A percentile compares a stretch with the other conserved stretches of the same genome.
Conservation (phyloP, 2,888 invertebrate species). For the Folsomia candida region DNA sequence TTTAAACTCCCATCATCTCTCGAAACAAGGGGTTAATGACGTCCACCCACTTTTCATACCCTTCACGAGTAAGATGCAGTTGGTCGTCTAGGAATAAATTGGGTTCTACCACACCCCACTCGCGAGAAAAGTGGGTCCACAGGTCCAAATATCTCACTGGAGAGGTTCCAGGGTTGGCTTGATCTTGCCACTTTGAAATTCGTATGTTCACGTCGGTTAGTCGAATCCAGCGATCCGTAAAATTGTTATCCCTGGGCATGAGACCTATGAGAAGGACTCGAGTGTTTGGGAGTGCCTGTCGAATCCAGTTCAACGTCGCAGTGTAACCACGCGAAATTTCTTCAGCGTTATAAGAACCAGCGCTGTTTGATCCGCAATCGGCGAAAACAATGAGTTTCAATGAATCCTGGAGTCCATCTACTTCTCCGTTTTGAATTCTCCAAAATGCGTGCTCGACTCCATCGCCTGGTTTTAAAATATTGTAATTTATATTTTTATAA, state of each 20-base stretch:
- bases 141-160: conserved; percentile 10
- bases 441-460: conserved; percentile 18
- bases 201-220: conserved; percentile 17
- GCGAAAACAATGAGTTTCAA: conserved; percentile 14
- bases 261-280: conserved; percentile 18
- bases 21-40: conserved; percentile 9
- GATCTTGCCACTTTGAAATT: conserved; percentile 9
- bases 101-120: conserved; percentile 9
- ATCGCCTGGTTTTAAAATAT: too few species aligned
- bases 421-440: conserved; percentile 19
- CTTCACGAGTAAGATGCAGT: conserved; percentile 14
- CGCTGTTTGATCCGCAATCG: conserved; percentile 20
- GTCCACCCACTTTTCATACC: conserved; percentile 14
- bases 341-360: conserved; percentile 12
- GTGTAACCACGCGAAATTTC: conserved; percentile 13
- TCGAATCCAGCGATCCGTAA: conserved; percentile 12
- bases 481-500: too few species aligned
- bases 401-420: conserved; percentile 11
- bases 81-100: conserved; percentile 12
- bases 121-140: conserved; percentile 11
- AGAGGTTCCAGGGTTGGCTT: too few species aligned
- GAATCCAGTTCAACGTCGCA: conserved; percentile 1
- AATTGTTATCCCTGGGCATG: conserved; percentile 16
- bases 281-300: background rate
- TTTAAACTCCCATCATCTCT: background rate